phyloP scores from a whole-genome alignment of 2,797 vertebrate species.

The Pyrrhura leucotis region DNA sequence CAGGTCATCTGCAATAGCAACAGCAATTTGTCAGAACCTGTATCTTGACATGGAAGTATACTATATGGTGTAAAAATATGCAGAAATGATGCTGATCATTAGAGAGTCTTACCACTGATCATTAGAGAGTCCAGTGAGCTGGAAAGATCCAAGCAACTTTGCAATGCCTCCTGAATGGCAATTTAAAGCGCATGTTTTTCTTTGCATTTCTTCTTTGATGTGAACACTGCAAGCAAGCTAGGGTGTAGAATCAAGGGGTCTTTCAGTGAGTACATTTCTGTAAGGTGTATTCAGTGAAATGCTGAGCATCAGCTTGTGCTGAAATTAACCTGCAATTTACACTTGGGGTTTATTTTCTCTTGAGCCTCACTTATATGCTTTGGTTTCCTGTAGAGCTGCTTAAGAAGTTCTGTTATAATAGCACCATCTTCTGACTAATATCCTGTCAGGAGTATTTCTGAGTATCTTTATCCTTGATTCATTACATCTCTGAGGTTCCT shows the following conservation, averaged over 20 bases:
- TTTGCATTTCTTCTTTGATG: background rate
- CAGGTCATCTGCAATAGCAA: background rate
- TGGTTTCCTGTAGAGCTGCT: background rate
- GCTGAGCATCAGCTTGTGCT: fast-evolving
- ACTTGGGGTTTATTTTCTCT: background rate
- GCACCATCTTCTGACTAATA: slow-evolving; percentile 42
- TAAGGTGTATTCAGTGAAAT: background rate
- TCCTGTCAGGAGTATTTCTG: background rate
- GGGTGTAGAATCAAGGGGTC: background rate
- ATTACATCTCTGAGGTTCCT: background rate
- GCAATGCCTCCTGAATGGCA: background rate
- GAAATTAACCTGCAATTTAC: background rate
- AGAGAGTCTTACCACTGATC: background rate
- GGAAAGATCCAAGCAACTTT: background rate
- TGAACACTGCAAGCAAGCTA: background rate
- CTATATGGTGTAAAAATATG: background rate
- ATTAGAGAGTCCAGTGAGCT: background rate
- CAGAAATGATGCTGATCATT: background rate
- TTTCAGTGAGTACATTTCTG: background rate
- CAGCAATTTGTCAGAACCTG: background rate
- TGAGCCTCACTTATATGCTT: background rate
- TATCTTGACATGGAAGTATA: background rate
- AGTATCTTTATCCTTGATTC: background rate
- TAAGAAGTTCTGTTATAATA: slow-evolving; percentile 8
- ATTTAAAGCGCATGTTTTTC: background rate